These are phyloP conservation scores for Capromys pilorides DNA, from an alignment of 2,797 vertebrate genomes.

Conservation along the genomic window DNA sequence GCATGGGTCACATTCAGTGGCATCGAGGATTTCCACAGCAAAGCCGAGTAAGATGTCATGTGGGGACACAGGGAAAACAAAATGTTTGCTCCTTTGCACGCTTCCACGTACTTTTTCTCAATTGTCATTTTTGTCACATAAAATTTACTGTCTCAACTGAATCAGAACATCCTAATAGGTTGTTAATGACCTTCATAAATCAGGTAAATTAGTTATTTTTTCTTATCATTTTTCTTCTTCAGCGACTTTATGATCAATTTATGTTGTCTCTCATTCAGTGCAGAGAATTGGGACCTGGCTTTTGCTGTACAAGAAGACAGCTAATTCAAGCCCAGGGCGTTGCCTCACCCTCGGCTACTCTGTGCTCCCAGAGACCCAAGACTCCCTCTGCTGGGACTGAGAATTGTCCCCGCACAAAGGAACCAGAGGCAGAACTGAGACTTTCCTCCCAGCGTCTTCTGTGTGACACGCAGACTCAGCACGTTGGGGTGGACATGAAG, in stretches of 20 bases:
- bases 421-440: background rate
- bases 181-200: conserved; percentile 85
- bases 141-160: conserved; percentile 82
- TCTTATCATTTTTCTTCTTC: conserved; percentile 80
- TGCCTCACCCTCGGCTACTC: background rate
- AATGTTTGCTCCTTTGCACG: conserved; percentile 69
- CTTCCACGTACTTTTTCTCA: conserved; percentile 73
- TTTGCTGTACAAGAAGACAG: background rate
- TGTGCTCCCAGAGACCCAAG: background rate
- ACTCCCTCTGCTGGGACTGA: background rate
- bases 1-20: background rate
- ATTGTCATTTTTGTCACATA: conserved; percentile 82
- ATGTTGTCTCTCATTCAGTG: conserved; percentile 63
- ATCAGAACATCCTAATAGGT: conserved; percentile 51
- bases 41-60: background rate
- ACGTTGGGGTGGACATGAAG: background rate
- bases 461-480: background rate
- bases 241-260: conserved; percentile 80
- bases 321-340: background rate
- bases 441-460: background rate
- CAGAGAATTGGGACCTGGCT: conserved; percentile 36
- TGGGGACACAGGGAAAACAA: conserved; percentile 66
- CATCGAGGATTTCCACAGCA: background rate
- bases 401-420: background rate
- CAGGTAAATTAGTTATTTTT: conserved; percentile 84